Evolutionary conservation across 2,797 vertebrate genomes (phyloP), one percentile per base, ranked within the genome.

Genomic region (Etheostoma perlongum): DNA sequence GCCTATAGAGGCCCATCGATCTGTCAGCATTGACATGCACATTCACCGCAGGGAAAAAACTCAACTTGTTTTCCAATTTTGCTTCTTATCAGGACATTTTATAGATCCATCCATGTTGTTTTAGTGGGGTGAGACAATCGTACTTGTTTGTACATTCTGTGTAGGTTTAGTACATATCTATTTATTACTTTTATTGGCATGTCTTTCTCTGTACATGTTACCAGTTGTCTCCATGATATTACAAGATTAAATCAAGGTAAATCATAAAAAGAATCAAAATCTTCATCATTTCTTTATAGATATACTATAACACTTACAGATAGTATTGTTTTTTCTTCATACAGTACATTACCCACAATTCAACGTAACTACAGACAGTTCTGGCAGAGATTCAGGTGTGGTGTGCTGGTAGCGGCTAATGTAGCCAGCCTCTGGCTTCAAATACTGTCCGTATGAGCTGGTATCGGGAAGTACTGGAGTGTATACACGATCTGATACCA

Each of bases 1-100:
- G 42, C 10, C 2, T 2, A 1, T 19, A 5, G 65, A 71, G 7
- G 36, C 4, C 55, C 40, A 27, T 44, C 59, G 62, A 54, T 8
- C 65, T 72, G 47, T 67, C 67, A 72, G 51, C 52, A 18, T 15
- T 13, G 49, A 67, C 12, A 0, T 36, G 72, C 58, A 61, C 48
- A 13, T 52, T 75, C 62, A 61, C 57, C 59, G 13, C 27, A 15
- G 13, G 18, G 6, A 18, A 23, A 21, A 55, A 21, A 36, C 51
- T 11, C 36, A 2, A 40, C 36, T 9, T 68, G 71, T 57, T 62
- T 71, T 30, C 6, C 4, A 16, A 1, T n/a, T 46, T 36, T 54
- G 18, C 47, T 53, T 49, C 25, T 67, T 63, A 21, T 55, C 57
- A 25, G 6, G 14, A 1, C 11, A 2, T 10, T 21, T 7, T 69